Evolutionary conservation across 2,797 vertebrate genomes (phyloP).

Genomic region (Cyprinella venusta): DNA sequence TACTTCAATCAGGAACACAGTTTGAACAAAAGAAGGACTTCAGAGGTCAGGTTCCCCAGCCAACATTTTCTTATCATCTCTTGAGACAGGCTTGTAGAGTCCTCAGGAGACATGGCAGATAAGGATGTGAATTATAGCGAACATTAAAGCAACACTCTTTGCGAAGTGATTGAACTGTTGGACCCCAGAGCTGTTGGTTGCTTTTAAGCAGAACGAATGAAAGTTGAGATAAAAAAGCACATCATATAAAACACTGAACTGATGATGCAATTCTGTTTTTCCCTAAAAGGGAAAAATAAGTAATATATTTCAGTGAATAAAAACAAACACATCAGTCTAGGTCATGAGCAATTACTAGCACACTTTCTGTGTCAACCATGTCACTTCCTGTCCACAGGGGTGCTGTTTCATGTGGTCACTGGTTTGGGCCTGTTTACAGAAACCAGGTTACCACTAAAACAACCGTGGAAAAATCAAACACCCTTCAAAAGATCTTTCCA

Average conservation of each 20-base stretch:
- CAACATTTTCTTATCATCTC: conserved; percentile 49
- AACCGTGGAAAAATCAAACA: conserved; percentile 25
- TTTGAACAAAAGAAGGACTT: conserved; percentile 53
- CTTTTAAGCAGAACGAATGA: conserved; percentile 22
- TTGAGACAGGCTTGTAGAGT: conserved; percentile 37
- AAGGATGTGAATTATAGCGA: conserved; percentile 45
- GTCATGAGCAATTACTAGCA: conserved; percentile 8
- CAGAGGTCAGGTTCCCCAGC: conserved; percentile 36
- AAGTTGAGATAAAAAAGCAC: conserved; percentile 30
- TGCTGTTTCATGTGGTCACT: conserved; percentile 15
- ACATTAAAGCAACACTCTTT: conserved; percentile 45
- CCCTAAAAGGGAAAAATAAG: background rate
- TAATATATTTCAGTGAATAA: conserved; percentile 12
- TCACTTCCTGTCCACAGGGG: conserved; percentile 35
- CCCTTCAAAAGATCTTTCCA: background rate
- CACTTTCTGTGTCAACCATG: conserved; percentile 43
- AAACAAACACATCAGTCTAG: conserved; percentile 2
- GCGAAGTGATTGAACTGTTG: conserved; percentile 13
- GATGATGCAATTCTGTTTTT: conserved; percentile 4
- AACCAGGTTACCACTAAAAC: conserved; percentile 21
- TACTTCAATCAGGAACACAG: conserved; percentile 49
- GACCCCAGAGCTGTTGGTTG: conserved; percentile 7
- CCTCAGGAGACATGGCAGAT: conserved; percentile 44
- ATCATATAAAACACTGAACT: conserved; percentile 5
- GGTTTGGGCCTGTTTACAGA: background rate